Evolutionary conservation across 2,113 vertebrate species (phyloP), one percentile per base, ranked within the genome.

Genomic region (Nothocercus julius): DNA sequence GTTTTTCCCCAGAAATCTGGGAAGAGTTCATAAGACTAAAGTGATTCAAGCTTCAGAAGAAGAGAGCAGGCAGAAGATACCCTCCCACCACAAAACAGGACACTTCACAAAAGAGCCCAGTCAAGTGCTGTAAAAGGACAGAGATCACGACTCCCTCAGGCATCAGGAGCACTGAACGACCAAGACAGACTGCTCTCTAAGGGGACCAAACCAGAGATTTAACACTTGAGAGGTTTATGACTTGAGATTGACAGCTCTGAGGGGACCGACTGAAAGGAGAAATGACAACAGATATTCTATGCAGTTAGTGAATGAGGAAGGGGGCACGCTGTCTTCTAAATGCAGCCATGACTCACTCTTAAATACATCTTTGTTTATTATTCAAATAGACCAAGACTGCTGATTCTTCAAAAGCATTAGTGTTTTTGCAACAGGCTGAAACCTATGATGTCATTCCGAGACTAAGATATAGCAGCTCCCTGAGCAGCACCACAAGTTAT

Each of bases 11-110:
- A 17, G 13, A 92, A 87, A 78, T 27, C 27, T 21, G 13, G 19
- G 28, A 13, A 85, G 89, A 89, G 28, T 7, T 68, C 28, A 38
- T 14, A 38, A 74, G 19, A 59, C 56, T 72, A 82, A 85, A 54
- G 8, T 13, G 81, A 45, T 68, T 47, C 58, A 68, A 73, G 30
- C 40, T 72, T 32, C 59, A 42, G 36, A 80, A 40, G 20, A 70
- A 3, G 18, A 62, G 25, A 54, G 5, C 62, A 5, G 70, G 32
- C 11, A 83, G 64, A 44, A 0, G 0, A 47, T 13, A 56, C 18
- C 7, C 8, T 87, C 28, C 30, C 27, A 62, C 7, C 27, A 67
- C 30, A 75, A 59, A 8, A 42, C 21, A 53, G 78, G 36, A 80
- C 27, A 63, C 68, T 59, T 88, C 51, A 67, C 21, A 67, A 24